Evolutionary conservation across 2,797 vertebrate species (phyloP).

Genomic region (Orestias chungarensis): DNA sequence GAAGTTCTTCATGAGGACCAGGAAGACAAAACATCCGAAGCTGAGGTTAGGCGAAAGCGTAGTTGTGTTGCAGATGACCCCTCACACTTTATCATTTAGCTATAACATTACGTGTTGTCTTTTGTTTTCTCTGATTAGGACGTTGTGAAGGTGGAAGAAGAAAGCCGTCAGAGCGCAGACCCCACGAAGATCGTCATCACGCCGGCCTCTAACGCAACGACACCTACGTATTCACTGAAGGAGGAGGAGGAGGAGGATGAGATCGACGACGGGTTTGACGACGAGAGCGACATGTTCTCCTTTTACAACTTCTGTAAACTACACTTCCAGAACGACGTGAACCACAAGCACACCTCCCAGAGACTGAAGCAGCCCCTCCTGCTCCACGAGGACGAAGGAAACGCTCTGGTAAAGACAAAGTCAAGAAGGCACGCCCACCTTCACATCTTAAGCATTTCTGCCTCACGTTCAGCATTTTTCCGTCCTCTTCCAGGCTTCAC

Average conservation of each 20-base stretch:
- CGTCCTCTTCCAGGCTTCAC: constrained; percentile 82
- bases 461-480: not conserved
- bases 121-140: constrained; percentile 8
- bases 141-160: constrained; percentile 20
- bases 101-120: not conserved
- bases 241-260: constrained; percentile 63
- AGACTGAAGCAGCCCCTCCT: constrained; percentile 86
- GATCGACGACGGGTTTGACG: constrained; percentile 45
- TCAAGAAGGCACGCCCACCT: not conserved
- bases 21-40: constrained; percentile 65
- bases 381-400: constrained; percentile 87
- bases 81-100: not conserved
- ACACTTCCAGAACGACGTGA: constrained; percentile 84
- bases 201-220: not conserved
- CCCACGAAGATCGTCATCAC: not conserved
- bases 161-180: not conserved
- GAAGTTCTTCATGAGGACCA: constrained; percentile 50
- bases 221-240: constrained; percentile 9
- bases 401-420: constrained; percentile 80
- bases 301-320: constrained; percentile 87
- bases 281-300: constrained; percentile 79
- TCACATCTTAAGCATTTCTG: not conserved
- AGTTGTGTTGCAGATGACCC: not conserved
- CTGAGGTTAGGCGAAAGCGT: constrained; percentile 74
- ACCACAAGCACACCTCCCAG: constrained; percentile 71